Evolutionary conservation across 2,113 vertebrate genomes (phyloP), one percentile per base, ranked within the genome.

Genomic region (Anhinga anhinga): DNA sequence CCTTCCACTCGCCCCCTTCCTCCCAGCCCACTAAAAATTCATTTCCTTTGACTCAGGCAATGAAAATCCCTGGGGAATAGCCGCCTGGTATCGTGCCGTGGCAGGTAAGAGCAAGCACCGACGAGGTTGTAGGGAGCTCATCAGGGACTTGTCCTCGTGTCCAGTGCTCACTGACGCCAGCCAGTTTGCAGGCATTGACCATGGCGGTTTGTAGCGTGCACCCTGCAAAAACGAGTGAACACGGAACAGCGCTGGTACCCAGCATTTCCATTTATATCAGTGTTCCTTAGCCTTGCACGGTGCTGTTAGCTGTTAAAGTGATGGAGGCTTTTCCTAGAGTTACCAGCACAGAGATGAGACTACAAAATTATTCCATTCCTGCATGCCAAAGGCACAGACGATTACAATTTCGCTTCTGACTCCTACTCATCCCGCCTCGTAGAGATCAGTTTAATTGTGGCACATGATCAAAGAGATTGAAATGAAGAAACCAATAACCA

Each of bases 351-450:
- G 69, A 90, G 90, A 92, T 29, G 65, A 93, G 86, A 53, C 67
- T 55, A 70, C 56, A 88, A 59, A 93, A 93, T 86, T 52, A 80
- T 92, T 93, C 92, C 4, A 0, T 69, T 90, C 56, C 44, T 0
- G 23, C 47, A 44, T 29, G 65, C 80, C 80, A 92, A 86, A 91
- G 83, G 83, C 96, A 81, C 80, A 96, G 80, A 88, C 5, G 21
- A 96, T 85, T 55, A 87, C 88, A 65, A 47, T 90, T 96, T 95
- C 18, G 8, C 82, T 96, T 73, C 88, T 92, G 88, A 90, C 88
- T 96, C 95, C 95, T 85, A 93, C 96, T 93, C 80, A 95, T 93
- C 55, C 71, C 2, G 23, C 88, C 90, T 93, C 1, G 6, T 80
- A 59, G 83, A 86, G 88, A 92, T 91, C 82, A 88, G 92, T 88